These are phyloP conservation scores for Sanderia malayensis DNA, from an alignment of 30 jellyfish, hydroid and myxozoan genomes.

Conservation along the genomic window DNA sequence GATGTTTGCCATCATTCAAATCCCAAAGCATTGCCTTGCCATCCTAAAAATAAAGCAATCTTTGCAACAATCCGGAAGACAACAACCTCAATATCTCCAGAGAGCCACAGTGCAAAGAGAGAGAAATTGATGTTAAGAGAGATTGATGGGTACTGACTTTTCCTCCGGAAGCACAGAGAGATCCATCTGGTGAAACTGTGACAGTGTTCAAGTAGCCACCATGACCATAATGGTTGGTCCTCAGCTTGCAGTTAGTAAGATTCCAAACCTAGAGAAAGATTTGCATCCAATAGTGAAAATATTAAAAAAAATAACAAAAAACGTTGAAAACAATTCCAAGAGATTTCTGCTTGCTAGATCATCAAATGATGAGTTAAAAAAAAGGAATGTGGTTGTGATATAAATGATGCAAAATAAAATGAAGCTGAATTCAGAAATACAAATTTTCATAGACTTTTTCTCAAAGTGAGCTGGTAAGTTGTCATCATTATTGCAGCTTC, in stretches of 20 bases:
- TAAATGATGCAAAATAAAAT: too few species aligned
- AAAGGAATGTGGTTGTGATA: too few species aligned
- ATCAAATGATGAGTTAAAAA: too few species aligned
- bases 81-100: too few species aligned
- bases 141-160: too few species aligned
- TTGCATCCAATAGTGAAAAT: neutral
- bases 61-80: too few species aligned
- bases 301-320: too few species aligned
- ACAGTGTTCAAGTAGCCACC: slow-evolving; percentile 89
- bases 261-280: slow-evolving; percentile 71
- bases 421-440: neutral
- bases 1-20: slow-evolving; percentile 87
- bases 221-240: slow-evolving; percentile 95
- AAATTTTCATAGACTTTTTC: neutral
- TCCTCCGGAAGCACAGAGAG: slow-evolving; percentile 98
- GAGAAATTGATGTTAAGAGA: too few species aligned
- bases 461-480: neutral
- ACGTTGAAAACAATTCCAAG: too few species aligned
- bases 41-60: slow-evolving; percentile 48
- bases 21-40: slow-evolving; percentile 98
- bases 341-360: too few species aligned
- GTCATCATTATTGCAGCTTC: slow-evolving; percentile 4
- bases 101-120: too few species aligned
- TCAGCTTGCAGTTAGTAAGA: slow-evolving; percentile 90
- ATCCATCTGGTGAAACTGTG: slow-evolving; percentile 94